Evolutionary conservation across 2,888 invertebrate species (phyloP), one percentile per base, ranked within the genome.

Genomic region (Andrena bicolor): DNA sequence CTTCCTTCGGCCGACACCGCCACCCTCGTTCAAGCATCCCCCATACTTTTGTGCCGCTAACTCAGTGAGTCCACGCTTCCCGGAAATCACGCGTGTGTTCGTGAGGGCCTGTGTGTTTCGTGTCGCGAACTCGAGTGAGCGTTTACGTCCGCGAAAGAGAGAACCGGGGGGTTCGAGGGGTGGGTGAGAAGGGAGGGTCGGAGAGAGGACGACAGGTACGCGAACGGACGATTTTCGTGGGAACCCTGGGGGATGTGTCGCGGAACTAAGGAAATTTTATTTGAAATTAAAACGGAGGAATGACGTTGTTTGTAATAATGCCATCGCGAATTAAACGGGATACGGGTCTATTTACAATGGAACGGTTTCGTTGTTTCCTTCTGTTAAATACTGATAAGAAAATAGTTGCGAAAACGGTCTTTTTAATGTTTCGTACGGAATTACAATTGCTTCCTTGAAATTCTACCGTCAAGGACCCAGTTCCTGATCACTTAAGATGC

Each of bases 61-160:
- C 87, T 85, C 87, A 83, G 81, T 85, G 76, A 73, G 77, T 82
- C 77, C 83, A 76, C 83, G 82, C 68, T 76, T 78, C 76, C 53
- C 72, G 68, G 80, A 71, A 78, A 83, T 83, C 77, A 76, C 66
- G 70, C 30, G 79, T 81, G 78, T 80, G 66, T 76, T 64, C 72
- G 69, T 35, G 61, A 30, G 41, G 16, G 60, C 13, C 60, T 61
- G 69, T 70, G 70, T 80, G 64, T 61, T 75, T 80, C 75, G 71
- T 71, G 75, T 80, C 65, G 80, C 65, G 30, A 70, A 60, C 51
- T 69, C 68, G 58, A 26, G 30, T 49, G 41, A 81, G 41, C 80
- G 72, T 72, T 78, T 51, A 68, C 30, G 72, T 63, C 56, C 69
- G 48, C 20, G 66, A 66, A 61, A n/a, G 26, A 20, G 20, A 49